Base-by-base conservation (phyloP, 2,113 vertebrate species). In the Limanda limanda region DNA sequence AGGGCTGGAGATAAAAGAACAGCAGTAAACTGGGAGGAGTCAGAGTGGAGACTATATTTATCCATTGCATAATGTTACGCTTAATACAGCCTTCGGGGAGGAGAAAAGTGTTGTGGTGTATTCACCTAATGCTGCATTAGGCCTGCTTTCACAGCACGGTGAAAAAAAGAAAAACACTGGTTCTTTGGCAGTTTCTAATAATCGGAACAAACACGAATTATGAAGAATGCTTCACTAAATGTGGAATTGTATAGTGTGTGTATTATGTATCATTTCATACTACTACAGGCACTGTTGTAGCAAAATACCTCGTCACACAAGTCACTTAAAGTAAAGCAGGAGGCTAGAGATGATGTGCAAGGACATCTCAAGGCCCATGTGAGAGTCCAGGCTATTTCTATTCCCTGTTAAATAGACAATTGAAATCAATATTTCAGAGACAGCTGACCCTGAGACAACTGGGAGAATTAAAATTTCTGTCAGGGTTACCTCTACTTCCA, bases 31-130 rank as follows among this genome's bases (percentile, higher is more conserved):
- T 63, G 78, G 84, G 80, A 90, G 78, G 77, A 84, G 82, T 78
- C 74, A 59, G 74, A 69, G 85, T 82, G 58, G 74, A 82, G 86
- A 78, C 86, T 88, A 86, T 88, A 88, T 91, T 90, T 90, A 88
- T 88, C 79, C 74, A 76, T 83, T 86, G 69, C 86, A 79, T 89
- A 85, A 91, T 25, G 18, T 84, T 88, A 78, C 40, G 9, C 76
- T 74, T 68, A 58, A 78, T 83, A 72, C 68, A 71, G 79, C 78
- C 82, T 66, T 40, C 78, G 76, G 88, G 86, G 75, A 80, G 82
- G 75, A 84, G 61, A 74, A 71, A 79, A 78, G 71, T 68, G 56
- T 71, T 81, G 20, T 74, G 71, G 74, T 87, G 73, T 60, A 70
- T 86, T 84, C 77, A 88, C 74, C 84, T 88, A 80, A 78, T 76